These are phyloP conservation scores for Ptychodera flava DNA, from an alignment of 35 echinoderm and acorn worm species.

Conservation along the genomic window DNA sequence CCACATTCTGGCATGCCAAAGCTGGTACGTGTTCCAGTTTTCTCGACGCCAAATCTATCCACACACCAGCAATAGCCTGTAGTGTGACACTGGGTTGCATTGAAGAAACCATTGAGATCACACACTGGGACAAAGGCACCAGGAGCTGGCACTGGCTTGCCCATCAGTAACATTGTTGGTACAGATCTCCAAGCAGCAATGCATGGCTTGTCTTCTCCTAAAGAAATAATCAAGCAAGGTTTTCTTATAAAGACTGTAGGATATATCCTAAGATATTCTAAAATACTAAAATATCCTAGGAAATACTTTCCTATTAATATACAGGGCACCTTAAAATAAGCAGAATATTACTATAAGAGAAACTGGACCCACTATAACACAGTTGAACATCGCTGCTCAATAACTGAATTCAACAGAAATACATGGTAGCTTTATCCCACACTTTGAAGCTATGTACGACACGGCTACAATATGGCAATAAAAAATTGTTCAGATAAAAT, in stretches of 20 bases:
- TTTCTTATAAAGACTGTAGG: no score
- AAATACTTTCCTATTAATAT: no score
- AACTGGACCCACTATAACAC: background rate
- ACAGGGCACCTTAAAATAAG: no score
- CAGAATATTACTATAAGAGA: background rate
- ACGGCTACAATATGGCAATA: no score
- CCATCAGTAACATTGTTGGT: conserved; percentile 7
- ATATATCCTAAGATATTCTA: no score
- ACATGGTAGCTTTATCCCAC: no score
- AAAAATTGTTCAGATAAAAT: no score
- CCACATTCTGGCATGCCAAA: conserved; percentile 3
- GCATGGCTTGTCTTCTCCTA: conserved; percentile 11
- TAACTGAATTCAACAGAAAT: no score
- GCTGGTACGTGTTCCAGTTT: background rate
- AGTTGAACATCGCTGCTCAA: no score
- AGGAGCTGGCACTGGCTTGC: background rate
- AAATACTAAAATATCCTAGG: no score
- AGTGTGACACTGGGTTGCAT: conserved; percentile 14
- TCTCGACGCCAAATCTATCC: conserved; percentile 9
- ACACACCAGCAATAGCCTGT: conserved; percentile 16
- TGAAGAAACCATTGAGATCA: background rate
- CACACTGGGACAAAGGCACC: background rate
- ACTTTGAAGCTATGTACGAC: no score
- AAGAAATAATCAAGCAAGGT: no score
- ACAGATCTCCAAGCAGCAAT: background rate